Base-by-base conservation (phyloP, 1,140 invertebrate genomes). In the Brachystomella parvula region DNA sequence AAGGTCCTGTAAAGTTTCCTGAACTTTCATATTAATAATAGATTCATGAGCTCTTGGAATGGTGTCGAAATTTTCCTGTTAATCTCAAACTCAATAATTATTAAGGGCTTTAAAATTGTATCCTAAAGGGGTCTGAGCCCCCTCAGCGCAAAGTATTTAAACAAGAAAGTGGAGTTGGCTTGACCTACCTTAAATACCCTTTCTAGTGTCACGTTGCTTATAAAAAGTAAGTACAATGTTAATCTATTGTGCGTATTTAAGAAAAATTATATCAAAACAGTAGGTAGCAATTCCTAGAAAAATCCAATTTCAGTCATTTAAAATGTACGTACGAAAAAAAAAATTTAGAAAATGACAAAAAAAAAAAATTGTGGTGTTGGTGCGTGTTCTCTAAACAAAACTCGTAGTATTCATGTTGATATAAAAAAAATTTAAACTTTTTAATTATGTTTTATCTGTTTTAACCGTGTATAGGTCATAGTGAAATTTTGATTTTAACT, bases 201-300 rank as follows among this genome's bases (percentile, higher is more conserved):
- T 53, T 53, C 49, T 53, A 53, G 49, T 53, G 12, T 53, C 49
- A 53, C 49, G 21, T 53, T 53, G 49, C 49, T 53, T 53, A 53
- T 53, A 53, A 53, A 53, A n/a, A n/a, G n/a, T n/a, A n/a, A 53
- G 49, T 53, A 53, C 49, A 53, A 53, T 15, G 49, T 15, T 24
- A 53, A 53, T 39, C 19, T 9, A 19, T 39, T 6, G 35, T 9
- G 19, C 6, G 35, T 9, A 26, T 17, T 6, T 53, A 6, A 53
- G 24, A 24, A 24, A 24, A 53, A 53, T 6, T 53, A 53, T 53
- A 53, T 53, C 49, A 53, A 53, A 53, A 53, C 12, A n/a, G n/a
- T n/a, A n/a, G n/a, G n/a, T n/a, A n/a, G n/a, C n/a, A n/a, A 39
- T 9, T 39, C 35, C 19, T 39, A 39, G 35, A n/a, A n/a, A n/a